Base-by-base conservation (phyloP, 2,113 vertebrate genomes). In the Cyprinus carpio region DNA sequence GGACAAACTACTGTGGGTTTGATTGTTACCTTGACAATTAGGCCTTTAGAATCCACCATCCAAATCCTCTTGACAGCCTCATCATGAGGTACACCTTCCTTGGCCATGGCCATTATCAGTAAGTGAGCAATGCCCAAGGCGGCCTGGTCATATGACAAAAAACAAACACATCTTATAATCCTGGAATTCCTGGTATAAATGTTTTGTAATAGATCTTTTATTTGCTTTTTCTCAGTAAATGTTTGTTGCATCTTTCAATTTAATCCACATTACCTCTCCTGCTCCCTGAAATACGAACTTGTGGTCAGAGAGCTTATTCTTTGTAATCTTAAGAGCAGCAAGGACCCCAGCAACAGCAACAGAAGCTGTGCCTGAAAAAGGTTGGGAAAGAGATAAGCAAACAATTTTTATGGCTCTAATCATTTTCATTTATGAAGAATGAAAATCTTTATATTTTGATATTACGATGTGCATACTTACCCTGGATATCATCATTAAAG, bases 401-500 rank as follows among this genome's bases (percentile, higher is more conserved):
- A 40, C 4, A n/a, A 5, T 23, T 40, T 40, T 23, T 40, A 74
- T 46, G 40, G 40, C 71, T 74, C 11, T 46, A 29, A 76, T 15
- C 3, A 54, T 43, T 46, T 40, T 72, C 20, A 20, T 13, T 51
- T 75, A 75, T 29, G 0, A 51, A 51, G n/a, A 75, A 49, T 18
- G 20, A 9, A 75, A 23, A 75, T 76, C 16, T 29, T 58, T 81
- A 43, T 43, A 29, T 29, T 78, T 27, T 40, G 10, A 15, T 76
- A 13, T 43, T 86, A 43, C 9, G 11, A 3, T 11, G 9, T 43
- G 40, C 40, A 43, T 43, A 78, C n/a, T 90, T 89, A 98, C 98
- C 98, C 93, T 99, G 98, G 90, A 99, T 99, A 89, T 99, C 98
- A 75, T 99, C 97, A 9, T 99, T 99, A 93, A 99, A 99, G 31